Conservation (phyloP, 2,888 invertebrate genomes). For the Pedicia rivosa region DNA sequence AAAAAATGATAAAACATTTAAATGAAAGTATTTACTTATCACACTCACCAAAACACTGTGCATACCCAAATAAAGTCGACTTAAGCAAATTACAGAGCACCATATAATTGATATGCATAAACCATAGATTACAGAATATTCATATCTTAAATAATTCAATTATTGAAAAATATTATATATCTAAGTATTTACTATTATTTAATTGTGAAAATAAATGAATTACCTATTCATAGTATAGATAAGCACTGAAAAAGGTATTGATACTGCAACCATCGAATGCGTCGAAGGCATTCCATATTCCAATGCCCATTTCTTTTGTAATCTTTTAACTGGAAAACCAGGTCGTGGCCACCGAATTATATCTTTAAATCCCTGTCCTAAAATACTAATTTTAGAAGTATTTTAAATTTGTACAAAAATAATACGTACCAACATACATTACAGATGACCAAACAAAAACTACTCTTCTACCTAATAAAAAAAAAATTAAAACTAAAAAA, state of each 20-base stretch:
- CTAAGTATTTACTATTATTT: background rate
- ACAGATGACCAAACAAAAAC: conserved; percentile 67
- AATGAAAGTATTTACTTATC: background rate
- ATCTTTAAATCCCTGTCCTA: conserved; percentile 80
- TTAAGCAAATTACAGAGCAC: conserved; percentile 67
- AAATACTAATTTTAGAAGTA: conserved; percentile 13
- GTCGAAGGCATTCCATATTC: conserved; percentile 95
- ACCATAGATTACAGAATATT: conserved; percentile 46
- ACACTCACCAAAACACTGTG: conserved; percentile 68
- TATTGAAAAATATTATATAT: background rate
- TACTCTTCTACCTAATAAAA: conserved; percentile 60
- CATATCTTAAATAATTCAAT: conserved; percentile 37
- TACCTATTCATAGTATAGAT: conserved; percentile 52
- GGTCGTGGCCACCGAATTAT: conserved; percentile 77
- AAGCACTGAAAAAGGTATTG: conserved; percentile 73
- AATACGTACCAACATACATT: conserved; percentile 61
- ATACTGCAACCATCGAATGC: conserved; percentile 81
- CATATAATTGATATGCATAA: conserved; percentile 41
- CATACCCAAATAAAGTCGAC: conserved; percentile 85
- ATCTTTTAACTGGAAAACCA: conserved; percentile 61
- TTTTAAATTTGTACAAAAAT: background rate
- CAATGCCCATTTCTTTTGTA: conserved; percentile 76
- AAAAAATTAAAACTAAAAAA: no score
- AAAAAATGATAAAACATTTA: conserved; percentile 3
- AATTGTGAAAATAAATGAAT: background rate